Conservation (phyloP, 2,113 vertebrate genomes). For the Urocitellus parryii region DNA sequence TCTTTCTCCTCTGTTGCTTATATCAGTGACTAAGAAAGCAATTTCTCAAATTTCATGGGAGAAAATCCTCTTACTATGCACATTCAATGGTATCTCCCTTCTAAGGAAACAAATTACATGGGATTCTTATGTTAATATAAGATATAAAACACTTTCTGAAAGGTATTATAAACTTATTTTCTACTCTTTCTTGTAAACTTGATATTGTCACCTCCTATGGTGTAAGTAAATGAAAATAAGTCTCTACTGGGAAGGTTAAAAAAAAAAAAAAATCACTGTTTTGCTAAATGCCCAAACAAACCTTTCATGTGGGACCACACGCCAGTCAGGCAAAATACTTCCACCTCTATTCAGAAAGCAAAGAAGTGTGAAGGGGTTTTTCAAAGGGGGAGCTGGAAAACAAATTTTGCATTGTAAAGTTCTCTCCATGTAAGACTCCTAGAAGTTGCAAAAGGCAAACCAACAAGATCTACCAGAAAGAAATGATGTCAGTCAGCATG, state of each 20-base stretch:
- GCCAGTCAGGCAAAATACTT: neutral
- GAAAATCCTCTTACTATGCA: constrained; percentile 22
- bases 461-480: neutral
- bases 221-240: neutral
- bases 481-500: neutral
- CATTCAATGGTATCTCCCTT: neutral
- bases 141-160: constrained; percentile 12
- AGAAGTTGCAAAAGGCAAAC: neutral
- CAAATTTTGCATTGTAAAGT: neutral
- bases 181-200: neutral
- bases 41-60: constrained; percentile 50
- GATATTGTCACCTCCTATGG: neutral
- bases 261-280: neutral
- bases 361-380: neutral
- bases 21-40: neutral
- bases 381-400: neutral
- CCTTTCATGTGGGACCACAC: neutral
- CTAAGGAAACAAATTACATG: neutral
- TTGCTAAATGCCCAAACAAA: neutral
- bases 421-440: neutral
- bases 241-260: neutral
- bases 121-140: constrained; percentile 1
- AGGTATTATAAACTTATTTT: neutral
- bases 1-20: neutral
- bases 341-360: neutral